phyloP scores from a whole-genome alignment of 2,888 invertebrate species.

The Peribatodes rhomboidaria region DNA sequence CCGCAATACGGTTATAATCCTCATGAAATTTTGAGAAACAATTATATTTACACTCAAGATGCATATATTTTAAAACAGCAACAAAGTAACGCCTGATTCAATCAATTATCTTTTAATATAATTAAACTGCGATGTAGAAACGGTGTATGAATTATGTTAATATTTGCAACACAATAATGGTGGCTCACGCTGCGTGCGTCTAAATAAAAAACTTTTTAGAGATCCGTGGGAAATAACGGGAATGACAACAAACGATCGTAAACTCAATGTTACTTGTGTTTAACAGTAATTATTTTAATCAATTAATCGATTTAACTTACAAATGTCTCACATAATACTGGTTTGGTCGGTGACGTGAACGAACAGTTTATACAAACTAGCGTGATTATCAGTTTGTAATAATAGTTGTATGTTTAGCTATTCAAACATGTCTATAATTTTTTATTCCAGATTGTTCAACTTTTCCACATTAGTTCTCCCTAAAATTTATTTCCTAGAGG shows the following conservation, averaged over 20 bases:
- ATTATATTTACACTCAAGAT: not conserved
- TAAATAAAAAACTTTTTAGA: conserved; percentile 35
- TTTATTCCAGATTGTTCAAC: too few species aligned
- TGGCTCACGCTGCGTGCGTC: conserved; percentile 36
- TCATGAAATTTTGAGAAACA: too few species aligned
- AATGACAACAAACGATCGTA: conserved; percentile 11
- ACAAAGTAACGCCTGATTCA: not conserved
- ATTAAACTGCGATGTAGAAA: conserved; percentile 7
- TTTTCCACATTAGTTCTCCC: not conserved
- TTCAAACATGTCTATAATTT: too few species aligned
- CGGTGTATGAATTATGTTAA: conserved; percentile 28
- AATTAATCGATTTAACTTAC: not conserved
- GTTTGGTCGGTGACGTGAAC: not conserved
- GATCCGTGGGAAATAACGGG: conserved; percentile 33
- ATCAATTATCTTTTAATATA: conserved; percentile 5
- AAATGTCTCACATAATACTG: not conserved
- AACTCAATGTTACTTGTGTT: conserved; percentile 11
- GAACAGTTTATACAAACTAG: not conserved
- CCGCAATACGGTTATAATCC: too few species aligned
- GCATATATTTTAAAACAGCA: too few species aligned
- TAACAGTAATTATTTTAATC: not conserved
- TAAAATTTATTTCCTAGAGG: conserved; percentile 11
- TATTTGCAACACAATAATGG: conserved; percentile 41
- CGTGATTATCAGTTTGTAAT: not conserved
- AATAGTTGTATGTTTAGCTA: not conserved